A percentile compares a stretch with the other conserved stretches of the same genome.
phyloP scores from a whole-genome alignment of 1,140 invertebrate genomes.

The Leptopilina boulardi region DNA sequence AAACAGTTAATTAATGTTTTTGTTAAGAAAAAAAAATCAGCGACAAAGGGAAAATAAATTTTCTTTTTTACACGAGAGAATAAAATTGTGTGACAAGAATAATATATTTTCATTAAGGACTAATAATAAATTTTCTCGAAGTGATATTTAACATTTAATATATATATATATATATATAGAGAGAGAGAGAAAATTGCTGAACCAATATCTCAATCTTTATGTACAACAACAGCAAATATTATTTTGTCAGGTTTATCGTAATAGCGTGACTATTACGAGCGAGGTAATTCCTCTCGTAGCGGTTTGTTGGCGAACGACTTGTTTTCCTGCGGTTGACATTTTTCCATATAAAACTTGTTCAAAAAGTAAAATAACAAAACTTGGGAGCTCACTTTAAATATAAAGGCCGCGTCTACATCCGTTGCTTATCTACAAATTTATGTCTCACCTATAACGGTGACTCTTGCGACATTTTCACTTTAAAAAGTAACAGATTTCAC shows the following conservation, averaged over 20 bases:
- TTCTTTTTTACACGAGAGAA: neutral
- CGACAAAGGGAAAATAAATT: neutral
- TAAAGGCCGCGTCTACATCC: slow-evolving; percentile 14
- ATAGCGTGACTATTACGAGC: slow-evolving; percentile 1
- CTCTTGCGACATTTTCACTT: slow-evolving; percentile 12
- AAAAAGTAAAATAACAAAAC: neutral
- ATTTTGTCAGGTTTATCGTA: slow-evolving; percentile 21
- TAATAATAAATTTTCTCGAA: neutral
- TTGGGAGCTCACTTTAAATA: neutral
- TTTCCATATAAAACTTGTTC: slow-evolving; percentile 15
- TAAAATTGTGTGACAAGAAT: neutral
- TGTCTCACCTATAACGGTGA: slow-evolving; percentile 16
- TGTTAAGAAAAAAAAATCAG: neutral
- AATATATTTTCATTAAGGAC: neutral
- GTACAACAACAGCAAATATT: neutral
- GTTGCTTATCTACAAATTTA: slow-evolving; percentile 18
- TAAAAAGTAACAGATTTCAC: slow-evolving; percentile 8
- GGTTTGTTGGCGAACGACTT: neutral
- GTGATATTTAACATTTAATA: neutral
- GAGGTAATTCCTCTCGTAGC: neutral
- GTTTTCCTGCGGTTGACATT: slow-evolving; percentile 2
- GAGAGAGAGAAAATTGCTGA: neutral
- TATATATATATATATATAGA: too few relatives aligned
- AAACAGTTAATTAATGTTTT: neutral
- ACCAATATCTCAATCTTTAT: neutral